Percentiles rank a stretch among this genome's conserved stretches.
phyloP scores from a whole-genome alignment of 2,797 vertebrate species.

The Fistularia commersonii region DNA sequence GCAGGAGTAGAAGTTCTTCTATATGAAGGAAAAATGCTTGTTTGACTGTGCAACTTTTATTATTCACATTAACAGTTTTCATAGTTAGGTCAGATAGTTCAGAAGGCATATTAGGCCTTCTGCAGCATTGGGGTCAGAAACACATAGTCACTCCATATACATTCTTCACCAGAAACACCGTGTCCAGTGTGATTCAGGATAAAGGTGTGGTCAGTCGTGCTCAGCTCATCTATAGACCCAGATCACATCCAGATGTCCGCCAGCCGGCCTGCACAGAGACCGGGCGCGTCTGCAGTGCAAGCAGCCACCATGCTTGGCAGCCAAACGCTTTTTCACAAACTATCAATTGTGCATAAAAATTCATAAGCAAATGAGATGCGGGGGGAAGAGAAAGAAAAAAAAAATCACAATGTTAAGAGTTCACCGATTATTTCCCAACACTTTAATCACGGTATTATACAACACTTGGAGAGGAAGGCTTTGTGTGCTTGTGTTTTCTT shows the following conservation, averaged over 20 bases:
- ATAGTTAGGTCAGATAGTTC: no score
- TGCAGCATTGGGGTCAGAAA: no score
- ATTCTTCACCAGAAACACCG: slow-evolving; percentile 1
- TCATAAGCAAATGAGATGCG: slow-evolving; percentile 3
- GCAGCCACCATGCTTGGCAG: slow-evolving; percentile 55
- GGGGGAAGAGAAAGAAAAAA: not conserved
- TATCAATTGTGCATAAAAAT: slow-evolving; percentile 42
- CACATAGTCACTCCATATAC: not conserved
- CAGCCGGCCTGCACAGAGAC: slow-evolving; percentile 6
- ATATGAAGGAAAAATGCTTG: no score
- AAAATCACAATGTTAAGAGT: slow-evolving; percentile 29
- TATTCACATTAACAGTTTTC: no score
- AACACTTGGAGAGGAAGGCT: slow-evolving; percentile 40
- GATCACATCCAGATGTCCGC: slow-evolving; percentile 72
- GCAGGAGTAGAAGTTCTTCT: no score
- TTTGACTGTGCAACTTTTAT: no score
- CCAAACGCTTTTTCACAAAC: slow-evolving; percentile 53
- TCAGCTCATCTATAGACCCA: slow-evolving; percentile 52
- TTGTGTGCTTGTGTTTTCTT: slow-evolving; percentile 31
- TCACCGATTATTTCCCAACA: slow-evolving; percentile 29
- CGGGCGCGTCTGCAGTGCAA: slow-evolving; percentile 14
- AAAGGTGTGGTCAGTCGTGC: slow-evolving; percentile 47
- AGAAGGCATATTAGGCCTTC: no score
- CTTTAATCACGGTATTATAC: slow-evolving; percentile 39
- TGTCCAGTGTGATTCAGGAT: slow-evolving; percentile 25